phyloP scores from a whole-genome alignment of 2,113 vertebrate genomes.

The Desmodus rotundus region DNA sequence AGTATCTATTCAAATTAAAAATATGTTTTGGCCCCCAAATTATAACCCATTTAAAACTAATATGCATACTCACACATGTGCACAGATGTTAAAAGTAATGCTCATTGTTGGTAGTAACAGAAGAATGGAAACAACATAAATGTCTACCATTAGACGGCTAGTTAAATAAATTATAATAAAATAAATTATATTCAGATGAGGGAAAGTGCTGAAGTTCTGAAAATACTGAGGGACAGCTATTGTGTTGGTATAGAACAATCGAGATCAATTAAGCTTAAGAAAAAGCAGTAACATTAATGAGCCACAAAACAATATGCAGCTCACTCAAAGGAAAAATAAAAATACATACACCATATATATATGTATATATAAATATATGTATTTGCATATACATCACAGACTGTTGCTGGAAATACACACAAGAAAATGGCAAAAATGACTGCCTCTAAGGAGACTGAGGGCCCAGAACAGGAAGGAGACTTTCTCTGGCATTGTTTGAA shows the following conservation, averaged over 20 bases:
- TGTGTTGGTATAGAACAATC: neutral
- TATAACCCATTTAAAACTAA: conserved; percentile 25
- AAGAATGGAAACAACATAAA: conserved; percentile 11
- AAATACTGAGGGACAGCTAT: neutral
- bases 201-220: neutral
- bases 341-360: neutral
- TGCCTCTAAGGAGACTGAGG: neutral
- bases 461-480: neutral
- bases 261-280: neutral
- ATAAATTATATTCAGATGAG: neutral
- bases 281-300: neutral
- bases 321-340: neutral
- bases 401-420: conserved; percentile 26
- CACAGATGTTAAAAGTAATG: conserved; percentile 30
- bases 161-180: neutral
- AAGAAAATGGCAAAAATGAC: neutral
- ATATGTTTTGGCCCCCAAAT: neutral
- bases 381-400: neutral
- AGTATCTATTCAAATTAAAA: neutral
- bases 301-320: neutral
- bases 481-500: neutral
- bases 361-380: neutral
- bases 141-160: neutral
- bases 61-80: neutral
- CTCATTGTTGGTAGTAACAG: neutral